Evolutionary conservation across 2,113 vertebrate species (phyloP).

Genomic region (Dasyprocta punctata): DNA sequence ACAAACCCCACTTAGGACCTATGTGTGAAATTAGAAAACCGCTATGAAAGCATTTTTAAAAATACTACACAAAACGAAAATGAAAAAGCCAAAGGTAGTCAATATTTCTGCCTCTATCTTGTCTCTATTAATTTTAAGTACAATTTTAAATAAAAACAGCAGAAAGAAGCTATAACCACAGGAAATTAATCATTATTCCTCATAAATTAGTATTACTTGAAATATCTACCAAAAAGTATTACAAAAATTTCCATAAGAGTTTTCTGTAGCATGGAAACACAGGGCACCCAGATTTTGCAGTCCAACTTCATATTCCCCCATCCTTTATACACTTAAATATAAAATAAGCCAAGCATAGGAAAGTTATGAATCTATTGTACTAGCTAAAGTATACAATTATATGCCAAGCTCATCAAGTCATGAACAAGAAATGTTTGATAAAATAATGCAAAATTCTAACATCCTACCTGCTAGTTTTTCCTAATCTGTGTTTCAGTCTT

Average conservation of each 20-base stretch:
- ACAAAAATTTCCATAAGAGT: neutral
- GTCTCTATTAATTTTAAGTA: neutral
- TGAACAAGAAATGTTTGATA: neutral
- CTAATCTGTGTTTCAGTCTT: neutral
- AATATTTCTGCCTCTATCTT: neutral
- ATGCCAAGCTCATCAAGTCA: neutral
- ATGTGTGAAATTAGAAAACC: neutral
- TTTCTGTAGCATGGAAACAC: neutral
- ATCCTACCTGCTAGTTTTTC: neutral
- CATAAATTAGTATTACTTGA: neutral
- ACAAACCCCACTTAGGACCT: neutral
- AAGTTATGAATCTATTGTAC: neutral
- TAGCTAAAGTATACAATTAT: neutral
- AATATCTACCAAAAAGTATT: neutral
- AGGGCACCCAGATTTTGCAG: neutral
- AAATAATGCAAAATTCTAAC: neutral
- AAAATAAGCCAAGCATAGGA: neutral
- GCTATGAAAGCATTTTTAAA: neutral
- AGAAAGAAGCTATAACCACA: neutral
- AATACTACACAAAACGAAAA: neutral
- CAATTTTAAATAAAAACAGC: neutral
- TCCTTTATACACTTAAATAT: neutral
- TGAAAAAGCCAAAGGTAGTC: neutral
- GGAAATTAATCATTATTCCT: neutral
- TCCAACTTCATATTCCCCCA: neutral